Percentiles rank a stretch among this genome's conserved stretches.
Conservation (phyloP, 2,888 invertebrate species). For the Poecilus cupreus region DNA sequence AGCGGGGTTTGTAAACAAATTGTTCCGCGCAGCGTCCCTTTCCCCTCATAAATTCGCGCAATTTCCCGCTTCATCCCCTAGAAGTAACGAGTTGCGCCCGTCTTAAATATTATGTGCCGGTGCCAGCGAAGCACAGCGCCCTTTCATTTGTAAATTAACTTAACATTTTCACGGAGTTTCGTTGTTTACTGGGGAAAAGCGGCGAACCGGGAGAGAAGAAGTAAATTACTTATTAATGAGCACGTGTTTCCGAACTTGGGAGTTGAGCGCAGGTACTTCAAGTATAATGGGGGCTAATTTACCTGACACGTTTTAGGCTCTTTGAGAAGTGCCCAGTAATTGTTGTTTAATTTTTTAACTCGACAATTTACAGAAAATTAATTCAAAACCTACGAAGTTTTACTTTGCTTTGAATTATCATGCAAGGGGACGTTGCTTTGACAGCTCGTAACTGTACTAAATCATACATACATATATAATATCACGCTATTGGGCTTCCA, state of each 20-base stretch:
- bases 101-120: background rate
- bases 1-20: constrained; percentile 40
- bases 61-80: background rate
- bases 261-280: background rate
- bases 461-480: too few species aligned
- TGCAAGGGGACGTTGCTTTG: too few species aligned
- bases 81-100: background rate
- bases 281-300: background rate
- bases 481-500: too few species aligned
- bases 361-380: too few species aligned
- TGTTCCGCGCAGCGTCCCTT: background rate
- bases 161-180: constrained; percentile 17
- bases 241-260: background rate
- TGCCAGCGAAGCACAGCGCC: background rate
- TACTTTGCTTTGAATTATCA: too few species aligned
- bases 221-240: constrained; percentile 36
- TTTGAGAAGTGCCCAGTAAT: background rate
- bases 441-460: too few species aligned
- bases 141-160: constrained; percentile 39
- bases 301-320: background rate
- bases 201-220: background rate
- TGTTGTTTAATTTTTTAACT: background rate
- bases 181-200: constrained; percentile 1
- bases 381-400: too few species aligned
- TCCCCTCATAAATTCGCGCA: background rate